These are phyloP conservation scores for Poecilus cupreus DNA, from an alignment of 2,888 invertebrate species.

Conservation along the genomic window DNA sequence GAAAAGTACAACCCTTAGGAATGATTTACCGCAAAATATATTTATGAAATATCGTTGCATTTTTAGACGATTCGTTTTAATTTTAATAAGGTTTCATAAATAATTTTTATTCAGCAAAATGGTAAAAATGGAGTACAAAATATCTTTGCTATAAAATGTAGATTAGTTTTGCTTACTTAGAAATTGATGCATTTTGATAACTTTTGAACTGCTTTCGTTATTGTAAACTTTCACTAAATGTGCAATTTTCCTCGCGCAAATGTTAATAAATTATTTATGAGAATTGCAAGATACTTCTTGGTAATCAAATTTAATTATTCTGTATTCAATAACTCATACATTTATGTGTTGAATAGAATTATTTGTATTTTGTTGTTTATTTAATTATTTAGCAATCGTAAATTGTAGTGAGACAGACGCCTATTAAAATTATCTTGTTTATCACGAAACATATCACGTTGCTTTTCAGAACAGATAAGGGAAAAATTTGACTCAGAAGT, in stretches of 20 bases:
- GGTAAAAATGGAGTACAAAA: constrained; percentile 28
- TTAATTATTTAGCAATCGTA: constrained; percentile 16
- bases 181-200: constrained; percentile 6
- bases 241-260: no score
- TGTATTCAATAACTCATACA: no score
- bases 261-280: no score
- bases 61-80: constrained; percentile 16
- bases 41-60: constrained; percentile 38
- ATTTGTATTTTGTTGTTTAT: no score
- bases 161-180: constrained; percentile 1
- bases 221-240: neutral
- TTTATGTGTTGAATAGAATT: no score
- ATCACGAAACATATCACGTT: constrained; percentile 19
- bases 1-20: constrained; percentile 35
- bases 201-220: constrained; percentile 8
- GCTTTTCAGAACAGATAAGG: constrained; percentile 11
- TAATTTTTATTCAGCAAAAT: constrained; percentile 1
- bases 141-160: constrained; percentile 11
- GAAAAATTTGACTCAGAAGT: constrained; percentile 15
- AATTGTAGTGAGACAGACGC: constrained; percentile 16
- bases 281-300: no score
- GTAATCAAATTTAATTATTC: no score
- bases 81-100: constrained; percentile 2
- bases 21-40: constrained; percentile 33
- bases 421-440: constrained; percentile 33